Conservation (phyloP, 2,113 vertebrate genomes). For the Agelaius tricolor region DNA sequence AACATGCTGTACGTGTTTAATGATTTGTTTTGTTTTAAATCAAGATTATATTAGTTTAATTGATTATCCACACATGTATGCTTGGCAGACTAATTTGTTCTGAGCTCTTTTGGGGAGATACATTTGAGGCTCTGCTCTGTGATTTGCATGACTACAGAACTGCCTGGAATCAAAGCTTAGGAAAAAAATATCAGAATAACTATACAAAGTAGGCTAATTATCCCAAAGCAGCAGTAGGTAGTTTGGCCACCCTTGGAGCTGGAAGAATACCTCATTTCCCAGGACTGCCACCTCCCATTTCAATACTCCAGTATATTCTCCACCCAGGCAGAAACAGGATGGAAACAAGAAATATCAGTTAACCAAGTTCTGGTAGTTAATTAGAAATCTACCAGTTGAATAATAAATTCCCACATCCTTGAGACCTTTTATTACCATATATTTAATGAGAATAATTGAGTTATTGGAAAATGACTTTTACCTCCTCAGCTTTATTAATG, state of each 20-base stretch:
- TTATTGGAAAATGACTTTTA: neutral
- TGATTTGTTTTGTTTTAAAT: conserved; percentile 24
- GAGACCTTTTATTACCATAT: neutral
- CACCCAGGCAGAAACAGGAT: neutral
- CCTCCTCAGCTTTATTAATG: neutral
- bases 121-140: neutral
- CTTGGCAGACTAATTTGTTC: neutral
- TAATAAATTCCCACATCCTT: neutral
- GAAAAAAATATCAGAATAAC: neutral
- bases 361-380: neutral
- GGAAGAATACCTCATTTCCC: neutral
- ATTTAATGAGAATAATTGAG: neutral
- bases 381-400: neutral
- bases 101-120: neutral
- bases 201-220: neutral
- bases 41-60: neutral
- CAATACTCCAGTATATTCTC: neutral
- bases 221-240: neutral
- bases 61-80: neutral
- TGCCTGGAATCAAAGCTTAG: neutral
- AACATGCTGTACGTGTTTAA: neutral
- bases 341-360: neutral
- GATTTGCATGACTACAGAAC: neutral
- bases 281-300: neutral
- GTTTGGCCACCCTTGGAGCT: neutral